Base-by-base conservation (phyloP, 2,113 vertebrate species). In the Chionodraco myersi region DNA sequence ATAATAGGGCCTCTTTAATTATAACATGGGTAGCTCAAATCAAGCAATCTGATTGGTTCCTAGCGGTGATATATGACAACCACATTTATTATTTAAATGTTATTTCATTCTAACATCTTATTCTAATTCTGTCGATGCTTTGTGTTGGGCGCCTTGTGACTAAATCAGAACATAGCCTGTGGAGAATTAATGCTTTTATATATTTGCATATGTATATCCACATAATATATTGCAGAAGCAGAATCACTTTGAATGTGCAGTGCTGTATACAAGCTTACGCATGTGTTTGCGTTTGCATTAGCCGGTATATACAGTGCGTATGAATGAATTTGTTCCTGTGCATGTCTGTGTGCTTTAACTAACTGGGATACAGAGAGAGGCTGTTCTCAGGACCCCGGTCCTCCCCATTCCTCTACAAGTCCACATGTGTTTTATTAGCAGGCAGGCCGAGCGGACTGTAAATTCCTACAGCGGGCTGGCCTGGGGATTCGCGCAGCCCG, bases 351-450 rank as follows among this genome's bases (percentile, higher is more conserved):
- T 52, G 51, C 60, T 68, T n/a, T 66, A 59, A 80, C 64, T 53
- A 48, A 59, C 77, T 73, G 0, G 34, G 47, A 67, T 62, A 86
- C 80, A 88, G 85, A 89, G 75, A 54, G 58, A 79, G 66, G 76
- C 76, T 90, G 90, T 90, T 90, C 79, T 83, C 79, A 79, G 63
- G 18, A 62, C 77, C 56, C 36, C 5, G 62, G 82, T 79, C 91
- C 91, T 88, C 91, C 89, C 85, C 89, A 93, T 93, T 92, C 91
- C 91, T 92, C 79, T 90, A 79, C 92, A 93, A 90, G 93, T 91
- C 93, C 93, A 94, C 86, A 94, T 93, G 92, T 92, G 93, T 94
- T 95, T 95, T 94, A 95, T 90, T 93, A 94, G 90, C 90, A 88
- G 85, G 75, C 85, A 84, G 79, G 89, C 90, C 86, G 76, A 80